Conservation (phyloP, 2,888 invertebrate species). For the Adelognathus sp. region DNA sequence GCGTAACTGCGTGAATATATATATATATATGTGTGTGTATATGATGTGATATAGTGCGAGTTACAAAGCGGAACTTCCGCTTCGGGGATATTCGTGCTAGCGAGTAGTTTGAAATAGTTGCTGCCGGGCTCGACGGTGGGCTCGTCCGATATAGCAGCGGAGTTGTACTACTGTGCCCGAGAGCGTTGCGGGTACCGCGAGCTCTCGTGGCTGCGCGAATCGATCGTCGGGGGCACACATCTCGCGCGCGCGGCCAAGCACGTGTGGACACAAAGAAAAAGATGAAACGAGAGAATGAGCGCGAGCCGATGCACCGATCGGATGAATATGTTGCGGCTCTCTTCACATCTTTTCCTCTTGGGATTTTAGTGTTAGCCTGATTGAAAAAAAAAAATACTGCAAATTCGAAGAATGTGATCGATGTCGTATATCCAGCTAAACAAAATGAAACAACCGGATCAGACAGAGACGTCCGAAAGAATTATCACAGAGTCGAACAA, state of each 20-base stretch:
- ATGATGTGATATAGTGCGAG: slow-evolving; percentile 21
- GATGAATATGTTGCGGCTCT: slow-evolving; percentile 7
- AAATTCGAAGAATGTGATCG: too few relatives aligned
- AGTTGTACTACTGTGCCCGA: slow-evolving; percentile 43
- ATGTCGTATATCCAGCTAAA: too few relatives aligned
- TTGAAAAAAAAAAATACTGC: too few relatives aligned
- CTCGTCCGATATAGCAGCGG: slow-evolving; percentile 44
- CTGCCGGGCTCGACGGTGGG: neutral
- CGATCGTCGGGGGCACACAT: slow-evolving; percentile 55
- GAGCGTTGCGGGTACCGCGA: neutral
- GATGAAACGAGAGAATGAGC: neutral
- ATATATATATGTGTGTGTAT: neutral
- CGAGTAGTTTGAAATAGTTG: slow-evolving; percentile 52
- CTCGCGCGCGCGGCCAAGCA: slow-evolving; percentile 39
- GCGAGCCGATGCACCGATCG: neutral
- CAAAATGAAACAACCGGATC: too few relatives aligned
- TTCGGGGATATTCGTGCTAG: slow-evolving; percentile 27
- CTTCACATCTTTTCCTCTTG: too few relatives aligned
- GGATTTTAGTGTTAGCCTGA: too few relatives aligned
- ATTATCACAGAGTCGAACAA: too few relatives aligned
- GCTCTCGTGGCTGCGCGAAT: slow-evolving; percentile 38
- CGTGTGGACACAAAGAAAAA: slow-evolving; percentile 49
- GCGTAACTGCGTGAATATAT: neutral
- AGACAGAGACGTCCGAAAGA: too few relatives aligned
- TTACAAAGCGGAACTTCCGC: slow-evolving; percentile 43